Conservation (phyloP, 2,888 invertebrate species). For the Tubulanus polymorphus region DNA sequence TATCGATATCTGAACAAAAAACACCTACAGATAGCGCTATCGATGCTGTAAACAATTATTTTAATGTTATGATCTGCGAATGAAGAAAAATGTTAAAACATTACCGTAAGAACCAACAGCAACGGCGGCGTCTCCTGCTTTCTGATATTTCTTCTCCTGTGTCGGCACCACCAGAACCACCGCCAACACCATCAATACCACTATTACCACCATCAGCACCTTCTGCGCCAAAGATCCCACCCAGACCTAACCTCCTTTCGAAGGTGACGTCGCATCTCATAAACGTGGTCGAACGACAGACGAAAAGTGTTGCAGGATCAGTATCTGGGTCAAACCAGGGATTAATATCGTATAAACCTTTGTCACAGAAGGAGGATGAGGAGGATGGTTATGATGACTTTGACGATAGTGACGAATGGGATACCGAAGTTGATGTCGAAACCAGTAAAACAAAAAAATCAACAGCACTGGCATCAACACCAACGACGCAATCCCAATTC, state of each 20-base stretch:
- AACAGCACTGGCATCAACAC: background rate
- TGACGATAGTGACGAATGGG: slow-evolving; percentile 1
- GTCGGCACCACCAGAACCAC: too few relatives aligned
- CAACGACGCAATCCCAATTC: background rate
- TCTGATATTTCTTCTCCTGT: background rate
- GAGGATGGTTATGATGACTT: background rate
- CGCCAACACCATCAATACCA: too few relatives aligned
- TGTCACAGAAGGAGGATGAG: background rate
- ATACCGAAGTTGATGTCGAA: background rate
- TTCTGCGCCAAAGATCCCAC: background rate
- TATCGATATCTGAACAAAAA: background rate
- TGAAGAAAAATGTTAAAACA: background rate
- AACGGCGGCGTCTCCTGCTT: background rate
- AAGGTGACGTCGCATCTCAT: background rate
- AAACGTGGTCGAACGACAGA: background rate
- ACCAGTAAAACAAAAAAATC: background rate
- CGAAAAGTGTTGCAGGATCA: background rate
- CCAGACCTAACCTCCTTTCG: background rate
- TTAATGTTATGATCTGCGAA: background rate
- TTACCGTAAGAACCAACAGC: background rate
- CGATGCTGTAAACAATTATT: background rate
- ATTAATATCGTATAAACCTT: background rate
- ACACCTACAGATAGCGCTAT: background rate
- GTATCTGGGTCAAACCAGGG: too few relatives aligned
- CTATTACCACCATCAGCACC: background rate